Evolutionary conservation across 2,113 vertebrate species (phyloP), one percentile per base, ranked within the genome.

Genomic region (Tichodroma muraria): DNA sequence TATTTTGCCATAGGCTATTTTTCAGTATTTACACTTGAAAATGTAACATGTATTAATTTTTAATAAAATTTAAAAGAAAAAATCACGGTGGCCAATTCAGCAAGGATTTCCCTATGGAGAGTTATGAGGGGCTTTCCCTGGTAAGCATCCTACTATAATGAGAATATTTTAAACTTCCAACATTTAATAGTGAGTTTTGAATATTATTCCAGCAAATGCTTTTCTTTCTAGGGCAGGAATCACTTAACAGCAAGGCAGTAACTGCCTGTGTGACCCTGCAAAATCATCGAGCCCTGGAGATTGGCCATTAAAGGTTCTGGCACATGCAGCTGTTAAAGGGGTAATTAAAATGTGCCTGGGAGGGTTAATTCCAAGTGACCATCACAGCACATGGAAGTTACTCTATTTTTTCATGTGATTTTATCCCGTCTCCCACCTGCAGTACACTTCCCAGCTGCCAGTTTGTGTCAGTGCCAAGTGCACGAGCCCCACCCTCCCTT

Each of bases 1-100:
- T 57, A 56, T 91, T 95, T 96, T 88, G 94, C 91, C 72, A 73
- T 88, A 94, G 89, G 88, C 91, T 94, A 70, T 96, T 95, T 97
- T 96, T 77, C 88, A 94, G 80, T 77, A 95, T 91, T 97, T 94
- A 91, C 94, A 90, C 52, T 83, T 88, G 79, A 89, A 95, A 93
- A 91, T 94, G 89, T 93, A 94, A 79, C 70, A 50, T 37, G 37
- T 52, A 68, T 88, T 82, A 47, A 79, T 95, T 95, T 95, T 85
- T 91, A 95, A 96, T 94, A 78, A 90, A 89, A 89, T 50, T 11
- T 17, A 56, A 83, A 91, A 89, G 38, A 87, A 54, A 72, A 56
- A 54, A 24, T 14, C 19, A 49, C 0, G 0, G 52, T 23, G 38
- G 63, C 38, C 8, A 85, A 44, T 69, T 66, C 44, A 56, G 57